Conservation (phyloP, 2,888 invertebrate species). For the Mythimna lalbum region DNA sequence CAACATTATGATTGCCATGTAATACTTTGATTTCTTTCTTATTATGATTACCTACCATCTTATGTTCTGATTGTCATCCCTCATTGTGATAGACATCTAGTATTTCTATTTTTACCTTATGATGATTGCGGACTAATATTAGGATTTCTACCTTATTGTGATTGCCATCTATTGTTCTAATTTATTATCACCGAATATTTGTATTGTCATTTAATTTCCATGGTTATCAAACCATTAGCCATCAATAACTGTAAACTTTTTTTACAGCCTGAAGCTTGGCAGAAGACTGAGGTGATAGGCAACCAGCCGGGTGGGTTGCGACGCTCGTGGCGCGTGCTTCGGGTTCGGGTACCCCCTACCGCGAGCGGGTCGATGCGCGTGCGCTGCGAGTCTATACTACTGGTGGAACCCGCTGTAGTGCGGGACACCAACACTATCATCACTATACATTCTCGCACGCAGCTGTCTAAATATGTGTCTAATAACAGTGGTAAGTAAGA, state of each 20-base stretch:
- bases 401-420: conserved; percentile 84
- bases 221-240: neutral
- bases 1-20: neutral
- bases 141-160: neutral
- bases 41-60: neutral
- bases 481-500: conserved; percentile 78
- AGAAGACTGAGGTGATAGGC: conserved; percentile 80
- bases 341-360: conserved; percentile 79
- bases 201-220: neutral
- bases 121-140: too few relatives aligned
- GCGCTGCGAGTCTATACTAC: conserved; percentile 82
- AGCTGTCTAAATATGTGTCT: conserved; percentile 86
- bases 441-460: conserved; percentile 84
- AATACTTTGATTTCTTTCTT: neutral
- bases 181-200: neutral
- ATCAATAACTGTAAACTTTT: neutral
- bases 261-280: conserved; percentile 84
- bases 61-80: neutral
- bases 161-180: neutral
- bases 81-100: too few relatives aligned
- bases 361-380: conserved; percentile 84
- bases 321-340: conserved; percentile 82
- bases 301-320: conserved; percentile 82
- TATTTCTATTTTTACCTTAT: too few relatives aligned
- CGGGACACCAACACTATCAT: conserved; percentile 78